phyloP scores from a whole-genome alignment of 2,113 vertebrate genomes.

The Pholis gunnellus region DNA sequence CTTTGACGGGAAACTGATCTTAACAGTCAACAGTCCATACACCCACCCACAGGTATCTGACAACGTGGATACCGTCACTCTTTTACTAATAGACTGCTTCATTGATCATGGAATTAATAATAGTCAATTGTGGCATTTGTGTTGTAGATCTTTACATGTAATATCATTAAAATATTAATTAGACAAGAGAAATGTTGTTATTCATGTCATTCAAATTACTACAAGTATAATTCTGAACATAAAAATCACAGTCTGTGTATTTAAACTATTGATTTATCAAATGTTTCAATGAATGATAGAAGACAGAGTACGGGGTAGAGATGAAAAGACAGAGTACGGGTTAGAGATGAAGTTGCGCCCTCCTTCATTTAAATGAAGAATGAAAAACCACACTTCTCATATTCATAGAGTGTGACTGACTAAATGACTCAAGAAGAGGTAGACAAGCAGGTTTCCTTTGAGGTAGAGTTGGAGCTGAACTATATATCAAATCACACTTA shows the following conservation, averaged over 20 bases:
- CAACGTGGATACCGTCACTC: neutral
- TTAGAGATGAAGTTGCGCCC: neutral
- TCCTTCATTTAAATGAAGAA: neutral
- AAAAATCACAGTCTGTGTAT: neutral
- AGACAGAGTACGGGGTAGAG: neutral
- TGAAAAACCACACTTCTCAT: constrained; percentile 15
- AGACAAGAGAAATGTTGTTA: neutral
- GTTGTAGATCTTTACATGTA: neutral
- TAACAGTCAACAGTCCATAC: constrained; percentile 63
- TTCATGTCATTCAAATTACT: neutral
- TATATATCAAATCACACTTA: neutral
- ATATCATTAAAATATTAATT: neutral
- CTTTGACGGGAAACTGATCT: constrained; percentile 73
- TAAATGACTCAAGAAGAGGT: neutral
- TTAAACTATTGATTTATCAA: neutral
- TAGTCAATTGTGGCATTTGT: neutral
- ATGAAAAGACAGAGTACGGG: neutral
- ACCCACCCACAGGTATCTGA: constrained; percentile 41
- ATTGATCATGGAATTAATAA: neutral
- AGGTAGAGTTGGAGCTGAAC: neutral
- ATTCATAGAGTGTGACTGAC: neutral
- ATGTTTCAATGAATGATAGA: neutral
- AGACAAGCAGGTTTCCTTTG: constrained; percentile 7
- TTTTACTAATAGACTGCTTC: neutral
- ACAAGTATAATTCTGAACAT: neutral